These are phyloP conservation scores for Enteromius fasciolatus DNA, from an alignment of 2,797 vertebrate genomes.

Conservation along the genomic window DNA sequence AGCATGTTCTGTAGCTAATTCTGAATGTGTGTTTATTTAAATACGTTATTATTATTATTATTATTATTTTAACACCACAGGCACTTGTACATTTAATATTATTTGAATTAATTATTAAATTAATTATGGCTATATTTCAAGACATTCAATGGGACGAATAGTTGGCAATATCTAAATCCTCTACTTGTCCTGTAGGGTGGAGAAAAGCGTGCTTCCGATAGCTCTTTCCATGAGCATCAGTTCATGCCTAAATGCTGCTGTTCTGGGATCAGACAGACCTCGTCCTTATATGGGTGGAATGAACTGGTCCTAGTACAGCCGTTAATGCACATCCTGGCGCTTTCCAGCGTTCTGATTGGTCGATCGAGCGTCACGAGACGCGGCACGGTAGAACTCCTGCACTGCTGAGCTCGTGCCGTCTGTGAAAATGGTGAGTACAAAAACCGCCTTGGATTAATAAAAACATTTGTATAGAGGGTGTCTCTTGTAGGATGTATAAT, in stretches of 20 bases:
- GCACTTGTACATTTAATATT: not conserved
- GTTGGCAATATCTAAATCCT: not conserved
- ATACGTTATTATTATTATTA: not conserved
- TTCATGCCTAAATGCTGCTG: conserved; percentile 12
- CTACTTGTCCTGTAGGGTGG: not conserved
- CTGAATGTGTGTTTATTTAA: not conserved
- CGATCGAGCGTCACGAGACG: conserved; percentile 54
- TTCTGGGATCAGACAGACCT: conserved; percentile 36
- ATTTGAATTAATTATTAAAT: not conserved
- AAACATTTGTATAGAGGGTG: not conserved
- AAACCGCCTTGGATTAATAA: not conserved
- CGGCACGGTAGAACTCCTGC: conserved; percentile 42
- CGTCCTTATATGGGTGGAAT: not conserved
- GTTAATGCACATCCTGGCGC: not conserved
- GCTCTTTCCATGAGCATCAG: conserved; percentile 4
- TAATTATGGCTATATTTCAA: not conserved
- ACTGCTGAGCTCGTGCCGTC: conserved; percentile 53
- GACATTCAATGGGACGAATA: not conserved
- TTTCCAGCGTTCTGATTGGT: conserved; percentile 56
- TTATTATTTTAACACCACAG: not conserved
- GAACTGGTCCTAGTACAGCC: conserved; percentile 27
- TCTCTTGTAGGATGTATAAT: not conserved
- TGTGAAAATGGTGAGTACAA: conserved; percentile 68
- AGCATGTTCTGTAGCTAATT: not conserved
- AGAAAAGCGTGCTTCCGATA: not conserved